Percentiles rank a stretch among this genome's conserved stretches.
Evolutionary conservation across 2,888 invertebrate genomes (phyloP).

Genomic region (Oligia fasciuncula): DNA sequence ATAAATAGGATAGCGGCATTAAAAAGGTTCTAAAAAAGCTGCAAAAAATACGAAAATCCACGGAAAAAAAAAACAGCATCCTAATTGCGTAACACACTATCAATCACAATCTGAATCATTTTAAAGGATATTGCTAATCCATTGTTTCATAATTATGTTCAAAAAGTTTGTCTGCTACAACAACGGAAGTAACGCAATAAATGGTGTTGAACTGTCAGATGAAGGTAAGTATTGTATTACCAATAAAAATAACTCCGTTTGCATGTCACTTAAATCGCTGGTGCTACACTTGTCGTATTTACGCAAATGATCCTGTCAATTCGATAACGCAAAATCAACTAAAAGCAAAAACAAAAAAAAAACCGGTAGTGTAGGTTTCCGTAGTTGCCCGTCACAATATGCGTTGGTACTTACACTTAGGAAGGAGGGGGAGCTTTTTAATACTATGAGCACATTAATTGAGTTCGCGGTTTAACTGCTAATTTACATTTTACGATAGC

Average conservation of each 20-base stretch:
- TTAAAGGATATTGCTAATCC: no score
- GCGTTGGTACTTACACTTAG: neutral
- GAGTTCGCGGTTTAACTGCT: no score
- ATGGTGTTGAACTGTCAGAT: no score
- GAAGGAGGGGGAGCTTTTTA: neutral
- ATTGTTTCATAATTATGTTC: no score
- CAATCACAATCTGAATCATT: no score
- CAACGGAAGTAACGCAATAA: no score
- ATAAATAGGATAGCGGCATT: neutral
- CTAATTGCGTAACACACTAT: no score
- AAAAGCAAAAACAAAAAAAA: neutral
- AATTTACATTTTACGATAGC: no score
- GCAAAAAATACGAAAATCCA: neutral
- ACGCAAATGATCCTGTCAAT: neutral
- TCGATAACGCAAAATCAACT: neutral
- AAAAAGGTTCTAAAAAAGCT: neutral
- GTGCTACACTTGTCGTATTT: neutral
- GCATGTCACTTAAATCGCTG: neutral
- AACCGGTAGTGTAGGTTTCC: neutral
- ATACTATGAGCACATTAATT: neutral
- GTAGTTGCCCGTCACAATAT: neutral
- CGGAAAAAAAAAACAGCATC: no score
- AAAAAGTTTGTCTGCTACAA: no score
- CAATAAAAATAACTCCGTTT: neutral
- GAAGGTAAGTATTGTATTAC: no score